Evolutionary conservation across 2,888 invertebrate genomes (phyloP).

Genomic region (Aleiodes alternator): DNA sequence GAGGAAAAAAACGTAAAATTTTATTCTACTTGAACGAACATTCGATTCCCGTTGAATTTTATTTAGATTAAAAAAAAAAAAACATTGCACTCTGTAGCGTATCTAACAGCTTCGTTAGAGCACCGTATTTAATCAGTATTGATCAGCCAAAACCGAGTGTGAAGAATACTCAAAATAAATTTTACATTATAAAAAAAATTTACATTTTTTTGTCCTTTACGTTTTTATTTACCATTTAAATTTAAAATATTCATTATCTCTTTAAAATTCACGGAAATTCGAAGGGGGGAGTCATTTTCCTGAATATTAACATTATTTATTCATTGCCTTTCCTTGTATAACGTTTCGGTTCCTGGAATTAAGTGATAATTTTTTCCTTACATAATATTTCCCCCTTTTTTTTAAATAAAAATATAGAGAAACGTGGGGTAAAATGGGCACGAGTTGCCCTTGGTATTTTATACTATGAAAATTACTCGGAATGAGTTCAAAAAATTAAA

Average conservation of each 20-base stretch:
- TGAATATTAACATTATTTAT: too few relatives aligned
- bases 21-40: constrained; percentile 14
- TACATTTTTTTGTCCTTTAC: background rate
- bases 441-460: too few relatives aligned
- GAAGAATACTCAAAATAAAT: constrained; percentile 25
- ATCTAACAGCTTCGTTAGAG: constrained; percentile 34
- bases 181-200: constrained; percentile 18
- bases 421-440: too few relatives aligned
- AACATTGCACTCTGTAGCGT: constrained; percentile 28
- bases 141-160: constrained; percentile 33
- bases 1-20: background rate
- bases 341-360: too few relatives aligned
- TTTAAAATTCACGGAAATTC: background rate
- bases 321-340: too few relatives aligned
- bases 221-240: background rate
- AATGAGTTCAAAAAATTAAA: too few relatives aligned
- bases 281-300: too few relatives aligned
- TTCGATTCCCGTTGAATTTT: background rate
- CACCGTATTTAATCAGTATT: constrained; percentile 34
- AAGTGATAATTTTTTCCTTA: too few relatives aligned
- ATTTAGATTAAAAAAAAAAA: background rate
- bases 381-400: too few relatives aligned
- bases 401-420: too few relatives aligned
- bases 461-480: too few relatives aligned
- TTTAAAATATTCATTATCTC: background rate